Base-by-base conservation (phyloP, 2,888 invertebrate species). In the Brenthis ino region DNA sequence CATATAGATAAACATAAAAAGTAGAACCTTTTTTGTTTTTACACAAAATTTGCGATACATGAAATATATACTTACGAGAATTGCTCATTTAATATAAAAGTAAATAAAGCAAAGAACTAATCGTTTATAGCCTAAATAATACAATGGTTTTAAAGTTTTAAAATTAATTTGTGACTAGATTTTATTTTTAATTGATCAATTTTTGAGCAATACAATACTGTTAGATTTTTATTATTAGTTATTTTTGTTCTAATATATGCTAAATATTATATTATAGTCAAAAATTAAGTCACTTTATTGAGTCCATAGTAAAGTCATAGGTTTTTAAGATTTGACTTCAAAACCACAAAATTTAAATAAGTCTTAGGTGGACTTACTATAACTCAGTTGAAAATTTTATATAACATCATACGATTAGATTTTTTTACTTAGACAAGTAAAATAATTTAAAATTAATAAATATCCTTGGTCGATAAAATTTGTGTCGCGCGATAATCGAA, bases 151-250 rank as follows among this genome's bases (percentile, higher is more conserved):
- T 8, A 37, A 5, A 50, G 28, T 50, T 58, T 14, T 28, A 50
- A 50, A 3, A 28, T 60, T 57, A 65, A 14, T 63, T 63, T 67
- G 63, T 74, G 74, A 70, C 70, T 70, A 74, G 70, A 70, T 51
- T 60, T 68, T 64, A 58, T 50, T 58, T 63, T 69, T 48, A 57
- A 61, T 58, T 60, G 56, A 48, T 64, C 43, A 54, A 54, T 64
- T 61, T 56, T 78, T 79, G 80, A 79, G 79, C 80, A 79, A 75
- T 69, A 75, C 73, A 79, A 76, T 79, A 79, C 79, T 79, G 77
- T 73, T 72, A 53, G 33, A 60, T n/a, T 54, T 48, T 24, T 28
- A 16, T n/a, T 37, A 58, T 13, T 24, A 47, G 5, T n/a, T n/a
- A 48, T n/a, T 48, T 48, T 60, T 50, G 60, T 60, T 60, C 60